Percentiles rank a stretch among this genome's conserved stretches.
These are phyloP conservation scores for Augiades crinisus DNA, from an alignment of 2,888 invertebrate genomes.

Conservation along the genomic window DNA sequence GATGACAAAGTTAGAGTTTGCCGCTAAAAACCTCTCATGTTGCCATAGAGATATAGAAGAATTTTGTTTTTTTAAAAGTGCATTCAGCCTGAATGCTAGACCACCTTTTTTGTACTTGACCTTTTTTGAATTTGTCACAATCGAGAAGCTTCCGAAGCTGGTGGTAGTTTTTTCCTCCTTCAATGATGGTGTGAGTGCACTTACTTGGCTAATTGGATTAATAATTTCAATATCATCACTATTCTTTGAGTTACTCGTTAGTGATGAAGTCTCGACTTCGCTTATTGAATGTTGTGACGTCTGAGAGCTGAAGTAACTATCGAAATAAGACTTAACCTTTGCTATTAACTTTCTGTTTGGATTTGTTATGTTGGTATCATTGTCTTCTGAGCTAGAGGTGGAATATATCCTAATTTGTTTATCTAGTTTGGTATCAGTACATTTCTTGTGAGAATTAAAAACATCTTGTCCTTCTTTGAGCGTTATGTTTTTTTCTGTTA, in stretches of 20 bases:
- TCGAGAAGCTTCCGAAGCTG: slow-evolving; percentile 28
- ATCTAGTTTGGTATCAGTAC: neutral
- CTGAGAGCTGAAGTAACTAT: slow-evolving; percentile 58
- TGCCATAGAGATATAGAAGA: slow-evolving; percentile 74
- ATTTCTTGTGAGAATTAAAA: too few relatives aligned
- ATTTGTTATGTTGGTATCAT: neutral
- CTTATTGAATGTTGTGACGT: slow-evolving; percentile 59
- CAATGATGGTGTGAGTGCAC: slow-evolving; percentile 24
- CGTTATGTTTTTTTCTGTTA: neutral
- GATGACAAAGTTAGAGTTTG: slow-evolving; percentile 62
- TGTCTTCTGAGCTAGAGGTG: slow-evolving; percentile 12
- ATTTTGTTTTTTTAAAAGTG: slow-evolving; percentile 67
- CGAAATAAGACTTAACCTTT: slow-evolving; percentile 58
- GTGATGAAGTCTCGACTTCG: slow-evolving; percentile 53
- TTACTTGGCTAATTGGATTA: slow-evolving; percentile 41
- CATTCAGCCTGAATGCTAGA: slow-evolving; percentile 62
- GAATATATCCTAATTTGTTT: neutral
- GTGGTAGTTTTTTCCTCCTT: slow-evolving; percentile 3
- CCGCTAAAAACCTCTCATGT: slow-evolving; percentile 75
- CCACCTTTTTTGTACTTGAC: slow-evolving; percentile 71
- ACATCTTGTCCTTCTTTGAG: too few relatives aligned
- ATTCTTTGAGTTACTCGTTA: slow-evolving; percentile 45
- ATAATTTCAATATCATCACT: slow-evolving; percentile 58
- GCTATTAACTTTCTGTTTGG: slow-evolving; percentile 39
- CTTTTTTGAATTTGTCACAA: slow-evolving; percentile 45